Conservation (phyloP, 2,797 vertebrate species). For the Spinus pinus region DNA sequence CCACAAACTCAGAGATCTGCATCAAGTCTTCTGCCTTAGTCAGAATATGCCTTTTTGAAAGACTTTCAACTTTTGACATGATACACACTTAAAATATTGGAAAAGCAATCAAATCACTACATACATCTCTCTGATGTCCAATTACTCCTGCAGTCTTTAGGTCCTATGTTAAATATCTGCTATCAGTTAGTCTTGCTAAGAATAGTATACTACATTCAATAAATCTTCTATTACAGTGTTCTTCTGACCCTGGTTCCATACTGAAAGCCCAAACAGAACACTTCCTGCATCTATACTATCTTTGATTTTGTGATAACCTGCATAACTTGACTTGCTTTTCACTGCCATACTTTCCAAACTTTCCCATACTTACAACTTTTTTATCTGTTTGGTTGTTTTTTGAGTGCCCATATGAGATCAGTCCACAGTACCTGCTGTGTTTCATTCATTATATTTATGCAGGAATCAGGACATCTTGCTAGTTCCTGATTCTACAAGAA, state of each 20-base stretch:
- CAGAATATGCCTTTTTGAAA: neutral
- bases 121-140: neutral
- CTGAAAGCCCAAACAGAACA: neutral
- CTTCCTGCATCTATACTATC: neutral
- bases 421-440: neutral
- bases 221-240: rapidly evolving
- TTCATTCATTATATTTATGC: neutral
- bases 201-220: neutral
- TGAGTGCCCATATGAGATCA: neutral
- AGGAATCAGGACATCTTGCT: neutral
- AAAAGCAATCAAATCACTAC: neutral
- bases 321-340: neutral
- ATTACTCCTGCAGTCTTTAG: neutral
- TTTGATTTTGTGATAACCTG: neutral
- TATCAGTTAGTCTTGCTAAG: neutral
- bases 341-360: neutral
- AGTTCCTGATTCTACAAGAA: neutral
- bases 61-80: neutral
- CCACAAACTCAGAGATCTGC: neutral
- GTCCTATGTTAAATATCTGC: neutral
- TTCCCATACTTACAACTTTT: neutral
- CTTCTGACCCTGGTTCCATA: neutral
- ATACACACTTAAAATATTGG: neutral
- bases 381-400: neutral
- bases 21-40: neutral